A percentile compares a stretch with the other conserved stretches of the same genome.
Evolutionary conservation across 2,888 invertebrate genomes (phyloP).

Genomic region (Torymus texanus): DNA sequence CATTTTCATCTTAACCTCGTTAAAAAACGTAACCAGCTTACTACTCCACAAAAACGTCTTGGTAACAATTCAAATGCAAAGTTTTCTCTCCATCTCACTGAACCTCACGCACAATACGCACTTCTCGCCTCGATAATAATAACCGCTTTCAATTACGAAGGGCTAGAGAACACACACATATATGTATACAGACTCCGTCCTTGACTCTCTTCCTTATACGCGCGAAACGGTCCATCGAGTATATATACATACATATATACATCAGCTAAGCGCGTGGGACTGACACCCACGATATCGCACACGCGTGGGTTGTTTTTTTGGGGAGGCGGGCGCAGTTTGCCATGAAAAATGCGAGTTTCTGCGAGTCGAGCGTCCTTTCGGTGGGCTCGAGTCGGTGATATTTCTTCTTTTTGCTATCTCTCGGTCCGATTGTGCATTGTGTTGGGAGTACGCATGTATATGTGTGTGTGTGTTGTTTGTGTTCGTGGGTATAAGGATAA

Average conservation of each 20-base stretch:
- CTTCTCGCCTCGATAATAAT: slow-evolving; percentile 35
- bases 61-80: slow-evolving; percentile 21
- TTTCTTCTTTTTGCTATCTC: neutral
- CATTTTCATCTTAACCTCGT: too few relatives aligned
- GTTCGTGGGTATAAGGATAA: neutral
- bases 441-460: neutral
- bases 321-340: neutral
- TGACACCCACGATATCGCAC: slow-evolving; percentile 71
- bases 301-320: neutral
- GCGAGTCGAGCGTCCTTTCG: neutral
- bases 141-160: slow-evolving; percentile 44
- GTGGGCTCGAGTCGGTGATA: neutral
- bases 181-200: slow-evolving; percentile 10
- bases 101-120: slow-evolving; percentile 1
- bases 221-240: neutral
- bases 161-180: neutral
- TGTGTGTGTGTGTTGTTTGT: slow-evolving; percentile 20
- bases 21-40: too few relatives aligned
- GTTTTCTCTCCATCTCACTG: slow-evolving; percentile 5
- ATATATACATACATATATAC: slow-evolving; percentile 59
- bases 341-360: slow-evolving; percentile 35
- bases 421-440: neutral
- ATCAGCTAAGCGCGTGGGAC: slow-evolving; percentile 75
- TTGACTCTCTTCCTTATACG: slow-evolving; percentile 63
- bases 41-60: too few relatives aligned